A percentile compares a stretch with the other conserved stretches of the same genome.
Conservation (phyloP, 2,888 invertebrate genomes). For the Drosophila barbarae region DNA sequence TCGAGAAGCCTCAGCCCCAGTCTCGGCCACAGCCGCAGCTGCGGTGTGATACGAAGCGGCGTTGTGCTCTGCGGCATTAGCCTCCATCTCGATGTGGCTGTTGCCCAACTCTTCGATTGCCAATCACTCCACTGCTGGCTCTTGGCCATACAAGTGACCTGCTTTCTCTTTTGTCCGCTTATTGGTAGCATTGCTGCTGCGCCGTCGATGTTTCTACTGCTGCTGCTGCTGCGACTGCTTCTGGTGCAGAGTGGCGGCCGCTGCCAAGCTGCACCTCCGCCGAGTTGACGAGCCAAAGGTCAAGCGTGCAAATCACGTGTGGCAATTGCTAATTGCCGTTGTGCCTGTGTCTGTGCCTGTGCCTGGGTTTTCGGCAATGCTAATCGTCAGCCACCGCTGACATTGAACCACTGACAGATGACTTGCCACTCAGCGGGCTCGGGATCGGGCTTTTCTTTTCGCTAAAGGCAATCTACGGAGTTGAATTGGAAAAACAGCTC, state of each 20-base stretch:
- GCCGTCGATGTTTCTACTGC: slow-evolving; percentile 3
- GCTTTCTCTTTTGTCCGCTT: slow-evolving; percentile 77
- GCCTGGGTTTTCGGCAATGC: slow-evolving; percentile 44
- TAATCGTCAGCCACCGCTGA: slow-evolving; percentile 32
- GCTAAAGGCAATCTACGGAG: slow-evolving; percentile 45
- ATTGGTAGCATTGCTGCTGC: slow-evolving; percentile 46
- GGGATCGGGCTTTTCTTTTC: slow-evolving; percentile 34
- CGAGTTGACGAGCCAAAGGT: slow-evolving; percentile 20
- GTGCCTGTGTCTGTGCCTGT: slow-evolving; percentile 3
- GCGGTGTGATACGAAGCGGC: slow-evolving; percentile 3
- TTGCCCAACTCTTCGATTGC: slow-evolving; percentile 72
- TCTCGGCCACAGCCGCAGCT: background rate
- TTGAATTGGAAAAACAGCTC: slow-evolving; percentile 60
- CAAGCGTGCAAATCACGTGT: slow-evolving; percentile 63
- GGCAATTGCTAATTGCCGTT: slow-evolving; percentile 52
- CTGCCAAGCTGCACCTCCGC: slow-evolving; percentile 28
- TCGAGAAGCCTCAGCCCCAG: slow-evolving; percentile 54
- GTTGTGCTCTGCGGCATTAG: slow-evolving; percentile 53
- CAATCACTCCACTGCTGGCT: slow-evolving; percentile 61
- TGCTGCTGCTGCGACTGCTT: slow-evolving; percentile 22
- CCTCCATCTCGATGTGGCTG: slow-evolving; percentile 56
- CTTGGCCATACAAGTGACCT: slow-evolving; percentile 78
- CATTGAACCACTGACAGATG: slow-evolving; percentile 40
- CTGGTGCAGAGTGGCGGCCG: slow-evolving; percentile 44
- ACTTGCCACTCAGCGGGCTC: slow-evolving; percentile 10